A percentile compares a stretch with the other conserved stretches of the same genome.
These are phyloP conservation scores for Drosophila mimetica DNA, from an alignment of 2,888 invertebrate species.

Conservation along the genomic window DNA sequence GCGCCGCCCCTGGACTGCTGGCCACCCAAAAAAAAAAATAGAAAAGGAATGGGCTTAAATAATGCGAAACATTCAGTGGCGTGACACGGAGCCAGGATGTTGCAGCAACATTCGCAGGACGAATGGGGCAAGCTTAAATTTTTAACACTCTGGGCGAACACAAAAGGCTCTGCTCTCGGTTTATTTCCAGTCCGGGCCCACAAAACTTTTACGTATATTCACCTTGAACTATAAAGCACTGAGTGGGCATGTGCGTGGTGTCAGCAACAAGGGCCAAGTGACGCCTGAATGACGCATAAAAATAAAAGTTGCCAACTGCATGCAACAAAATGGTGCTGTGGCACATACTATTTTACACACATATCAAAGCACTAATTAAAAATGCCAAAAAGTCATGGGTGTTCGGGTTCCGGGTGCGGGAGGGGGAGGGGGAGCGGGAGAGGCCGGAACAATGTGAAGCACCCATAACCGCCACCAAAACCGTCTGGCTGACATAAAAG, in stretches of 20 bases:
- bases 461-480: constrained; percentile 13
- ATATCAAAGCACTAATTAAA: constrained; percentile 72
- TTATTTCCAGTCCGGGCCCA: constrained; percentile 52
- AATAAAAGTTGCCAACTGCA: constrained; percentile 61
- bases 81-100: constrained; percentile 41
- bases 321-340: constrained; percentile 42
- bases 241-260: constrained; percentile 19
- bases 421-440: too few species aligned
- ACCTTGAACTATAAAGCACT: constrained; percentile 80
- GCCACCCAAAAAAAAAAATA: constrained; percentile 6
- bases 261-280: constrained; percentile 38
- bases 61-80: constrained; percentile 43
- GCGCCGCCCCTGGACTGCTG: background rate
- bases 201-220: constrained; percentile 68
- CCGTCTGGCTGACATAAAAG: constrained; percentile 34
- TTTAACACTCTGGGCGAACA: constrained; percentile 47
- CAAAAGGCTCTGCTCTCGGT: constrained; percentile 53
- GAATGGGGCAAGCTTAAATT: constrained; percentile 44
- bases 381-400: constrained; percentile 75
- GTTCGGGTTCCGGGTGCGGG: constrained; percentile 25
- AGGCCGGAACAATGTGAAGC: constrained; percentile 16
- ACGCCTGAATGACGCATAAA: constrained; percentile 64
- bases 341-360: too few species aligned
- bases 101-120: constrained; percentile 24
- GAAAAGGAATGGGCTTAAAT: constrained; percentile 46